phyloP scores from a whole-genome alignment of 2,113 vertebrate species.

The Oxygymnocypris stewartii region DNA sequence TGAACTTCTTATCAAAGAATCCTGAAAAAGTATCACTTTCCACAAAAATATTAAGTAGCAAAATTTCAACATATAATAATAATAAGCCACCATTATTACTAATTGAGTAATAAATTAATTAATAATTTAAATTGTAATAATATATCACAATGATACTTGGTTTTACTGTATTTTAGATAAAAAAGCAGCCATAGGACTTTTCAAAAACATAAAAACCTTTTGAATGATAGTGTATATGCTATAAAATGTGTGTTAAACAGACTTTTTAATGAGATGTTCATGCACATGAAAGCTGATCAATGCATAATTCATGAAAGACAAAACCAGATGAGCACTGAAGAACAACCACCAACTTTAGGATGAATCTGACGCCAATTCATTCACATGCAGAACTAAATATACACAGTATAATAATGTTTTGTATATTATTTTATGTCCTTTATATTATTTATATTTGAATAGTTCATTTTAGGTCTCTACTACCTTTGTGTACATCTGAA shows the following conservation, averaged over 20 bases:
- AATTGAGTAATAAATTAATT: no score
- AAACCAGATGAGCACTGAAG: background rate
- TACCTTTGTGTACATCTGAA: no score
- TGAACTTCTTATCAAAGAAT: no score
- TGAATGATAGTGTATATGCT: background rate
- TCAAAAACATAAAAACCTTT: background rate
- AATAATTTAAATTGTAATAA: no score
- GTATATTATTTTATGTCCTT: background rate
- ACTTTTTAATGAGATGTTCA: background rate
- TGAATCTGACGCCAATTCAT: background rate
- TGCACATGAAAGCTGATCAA: background rate
- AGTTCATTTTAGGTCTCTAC: background rate
- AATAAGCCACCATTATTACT: no score
- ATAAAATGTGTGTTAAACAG: background rate
- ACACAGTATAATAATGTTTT: no score
- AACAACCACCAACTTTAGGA: background rate
- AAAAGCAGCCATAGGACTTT: background rate
- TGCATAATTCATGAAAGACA: background rate
- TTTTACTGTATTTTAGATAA: background rate
- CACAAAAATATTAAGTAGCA: no score
- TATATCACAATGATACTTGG: background rate
- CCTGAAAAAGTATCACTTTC: no score
- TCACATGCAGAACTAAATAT: no score
- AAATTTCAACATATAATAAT: no score
- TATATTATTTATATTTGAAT: background rate